phyloP scores from a whole-genome alignment of 2,797 vertebrate genomes.

The Merluccius polli region DNA sequence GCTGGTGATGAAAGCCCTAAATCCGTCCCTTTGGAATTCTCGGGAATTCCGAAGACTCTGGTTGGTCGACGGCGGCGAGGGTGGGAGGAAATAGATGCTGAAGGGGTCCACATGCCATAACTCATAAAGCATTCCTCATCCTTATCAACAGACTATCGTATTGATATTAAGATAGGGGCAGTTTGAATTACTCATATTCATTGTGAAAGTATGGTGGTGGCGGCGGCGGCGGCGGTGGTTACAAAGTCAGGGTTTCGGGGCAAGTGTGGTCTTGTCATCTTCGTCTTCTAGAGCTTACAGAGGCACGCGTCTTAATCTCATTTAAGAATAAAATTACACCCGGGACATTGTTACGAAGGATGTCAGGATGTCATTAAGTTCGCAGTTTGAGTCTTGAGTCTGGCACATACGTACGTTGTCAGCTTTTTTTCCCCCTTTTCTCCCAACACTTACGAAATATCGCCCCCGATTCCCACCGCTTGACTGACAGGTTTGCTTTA shows the following conservation, averaged over 20 bases:
- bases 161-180: background rate
- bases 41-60: background rate
- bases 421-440: background rate
- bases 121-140: background rate
- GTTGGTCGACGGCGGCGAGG: background rate
- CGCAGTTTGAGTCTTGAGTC: no score
- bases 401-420: no score
- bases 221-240: background rate
- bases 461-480: background rate
- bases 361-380: background rate
- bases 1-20: background rate
- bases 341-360: background rate
- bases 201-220: background rate
- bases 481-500: slow-evolving; percentile 63
- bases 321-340: background rate
- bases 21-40: background rate
- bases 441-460: background rate
- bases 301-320: background rate
- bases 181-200: background rate
- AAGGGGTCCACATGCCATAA: background rate
- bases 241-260: background rate
- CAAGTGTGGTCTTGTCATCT: background rate
- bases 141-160: background rate
- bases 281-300: background rate
- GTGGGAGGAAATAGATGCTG: background rate